Evolutionary conservation across 1,140 invertebrate species (phyloP), one percentile per base, ranked within the genome.

Genomic region (Caenorhabditis briggsae): DNA sequence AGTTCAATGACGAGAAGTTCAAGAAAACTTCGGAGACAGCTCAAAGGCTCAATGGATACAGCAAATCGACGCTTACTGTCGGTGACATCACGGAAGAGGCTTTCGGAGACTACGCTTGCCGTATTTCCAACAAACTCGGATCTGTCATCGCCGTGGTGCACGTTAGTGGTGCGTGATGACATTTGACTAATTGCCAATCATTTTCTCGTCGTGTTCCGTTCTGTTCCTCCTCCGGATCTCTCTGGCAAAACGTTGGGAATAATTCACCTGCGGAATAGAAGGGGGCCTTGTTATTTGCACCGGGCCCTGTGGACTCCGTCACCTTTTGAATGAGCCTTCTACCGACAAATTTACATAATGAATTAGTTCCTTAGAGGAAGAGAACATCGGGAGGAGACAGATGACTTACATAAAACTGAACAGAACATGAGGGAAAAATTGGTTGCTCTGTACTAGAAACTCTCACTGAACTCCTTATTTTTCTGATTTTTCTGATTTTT

Each of bases 81-180:
- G 50, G 64, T 23, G 70, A 86, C 0, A 86, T 87, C 20, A 64
- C 59, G 14, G 64, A 87, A 64, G 86, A 87, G n/a, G 70, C 50
- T 2, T 87, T 87, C 55, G 86, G 86, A 5, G 86, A 87, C 78
- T 87, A 87, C 50, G 43, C 53, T 2, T 87, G 86, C 65, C 82
- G 86, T n/a, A 70, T 70, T 64, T 84, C 83, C 48, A 87, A 87
- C 83, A 85, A 85, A 50, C 82, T 87, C 46, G 86, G 86, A 61
- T 78, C 83, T n/a, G 78, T 86, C 41, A 59, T 55, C 18, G 70
- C 48, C 16, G 56, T 61, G 46, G 78, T 87, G 33, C 86, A 87
- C 43, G 83, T 87, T 70, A 84, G 82, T 56, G 86, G 86, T 87
- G 70, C 82, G 86, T 74, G 70, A 70, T 85, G 50, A 58, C 74